A percentile compares a stretch with the other conserved stretches of the same genome.
phyloP scores from a whole-genome alignment of 2,113 vertebrate species.

The Heloderma charlesbogerti region DNA sequence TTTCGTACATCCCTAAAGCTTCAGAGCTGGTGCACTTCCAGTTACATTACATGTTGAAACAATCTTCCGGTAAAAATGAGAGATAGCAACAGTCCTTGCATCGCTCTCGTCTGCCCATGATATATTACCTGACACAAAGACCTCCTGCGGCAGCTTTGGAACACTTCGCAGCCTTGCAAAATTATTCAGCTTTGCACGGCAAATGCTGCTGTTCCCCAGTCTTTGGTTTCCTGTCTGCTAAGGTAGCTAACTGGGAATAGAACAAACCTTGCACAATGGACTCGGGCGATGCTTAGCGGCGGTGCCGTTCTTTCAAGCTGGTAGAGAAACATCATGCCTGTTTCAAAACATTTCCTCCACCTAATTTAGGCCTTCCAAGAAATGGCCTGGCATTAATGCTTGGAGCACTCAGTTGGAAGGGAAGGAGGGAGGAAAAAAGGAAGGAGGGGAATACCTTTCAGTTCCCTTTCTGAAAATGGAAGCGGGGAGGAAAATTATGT shows the following conservation, averaged over 20 bases:
- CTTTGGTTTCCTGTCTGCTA: neutral
- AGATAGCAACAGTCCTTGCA: too few species aligned
- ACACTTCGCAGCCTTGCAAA: neutral
- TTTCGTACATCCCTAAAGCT: too few species aligned
- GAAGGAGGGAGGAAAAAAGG: neutral
- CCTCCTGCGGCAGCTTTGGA: neutral
- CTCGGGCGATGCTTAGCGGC: neutral
- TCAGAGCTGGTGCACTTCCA: neutral
- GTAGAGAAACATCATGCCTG: neutral
- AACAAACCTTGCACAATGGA: neutral
- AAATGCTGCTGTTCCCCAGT: neutral
- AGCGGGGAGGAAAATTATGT: neutral
- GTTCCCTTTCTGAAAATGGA: neutral
- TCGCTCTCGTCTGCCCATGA: neutral
- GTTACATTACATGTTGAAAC: neutral
- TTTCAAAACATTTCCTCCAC: neutral
- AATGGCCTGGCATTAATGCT: neutral
- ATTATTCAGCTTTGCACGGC: neutral
- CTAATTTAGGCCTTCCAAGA: neutral
- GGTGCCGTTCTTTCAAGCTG: neutral
- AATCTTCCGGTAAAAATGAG: constrained; percentile 15
- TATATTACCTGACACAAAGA: constrained; percentile 9
- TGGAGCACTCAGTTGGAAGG: neutral
- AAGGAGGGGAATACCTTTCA: neutral
- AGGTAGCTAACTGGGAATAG: neutral